Base-by-base conservation (phyloP, 2,888 invertebrate species). In the Metopia argyrocephala region DNA sequence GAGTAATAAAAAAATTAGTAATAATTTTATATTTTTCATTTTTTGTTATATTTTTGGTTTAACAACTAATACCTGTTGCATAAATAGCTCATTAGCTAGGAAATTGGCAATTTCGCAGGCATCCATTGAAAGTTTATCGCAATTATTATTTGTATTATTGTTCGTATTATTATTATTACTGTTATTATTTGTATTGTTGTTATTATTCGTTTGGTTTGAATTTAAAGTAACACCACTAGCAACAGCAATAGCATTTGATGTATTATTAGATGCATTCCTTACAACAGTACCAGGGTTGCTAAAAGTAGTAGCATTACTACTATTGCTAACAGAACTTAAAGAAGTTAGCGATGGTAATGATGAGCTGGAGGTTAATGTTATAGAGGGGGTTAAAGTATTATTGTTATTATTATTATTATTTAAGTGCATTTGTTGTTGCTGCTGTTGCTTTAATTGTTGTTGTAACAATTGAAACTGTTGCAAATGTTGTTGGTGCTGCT, bases 71-170 rank as follows among this genome's bases (percentile, higher is more conserved):
- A 94, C 94, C 94, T 96, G 95, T 91, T 95, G 95, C 92, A 94
- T 95, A 92, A 95, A 94, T 90, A 94, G 92, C 93, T 96, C 96
- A 90, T 94, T 95, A 89, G 95, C 95, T 89, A 96, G 93, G 91
- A 95, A 94, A 92, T 94, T 95, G 87, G 95, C 95, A 90, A 96
- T 94, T 93, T 96, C 96, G 92, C 94, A 93, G 90, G 95, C 94
- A 92, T 96, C 95, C 93, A 95, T 94, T 70, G 87, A 84, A 78
- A 88, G 87, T 85, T 87, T 86, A 81, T 88, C 87, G 73, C 83
- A 83, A 79, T 80, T 54, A 81, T 48, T 71, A 62, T 73, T 79
- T 57, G 76, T 76, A 66, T 38, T 71, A 48, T 20, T 74, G 61
- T 50, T 80, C 57, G 9, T 62, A 28, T 56, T 76, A 56, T 23